These are phyloP conservation scores for Dryococelus australis DNA, from an alignment of 2,888 invertebrate genomes.

Conservation along the genomic window DNA sequence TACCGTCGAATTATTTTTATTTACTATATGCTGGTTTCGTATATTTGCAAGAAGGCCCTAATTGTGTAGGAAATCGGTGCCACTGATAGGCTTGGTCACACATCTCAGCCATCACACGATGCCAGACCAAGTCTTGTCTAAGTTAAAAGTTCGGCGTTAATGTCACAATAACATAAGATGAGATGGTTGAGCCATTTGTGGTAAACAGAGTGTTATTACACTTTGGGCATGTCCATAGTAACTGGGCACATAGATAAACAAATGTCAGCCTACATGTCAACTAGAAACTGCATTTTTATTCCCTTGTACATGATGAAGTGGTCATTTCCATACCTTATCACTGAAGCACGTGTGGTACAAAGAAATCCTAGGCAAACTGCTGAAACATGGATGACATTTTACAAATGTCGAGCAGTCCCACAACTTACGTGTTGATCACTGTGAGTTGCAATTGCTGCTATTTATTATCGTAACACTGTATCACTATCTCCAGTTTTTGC, in stretches of 20 bases:
- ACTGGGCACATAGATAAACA: background rate
- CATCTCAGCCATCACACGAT: background rate
- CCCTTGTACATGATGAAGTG: background rate
- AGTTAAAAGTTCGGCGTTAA: background rate
- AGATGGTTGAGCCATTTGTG: background rate
- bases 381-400: background rate
- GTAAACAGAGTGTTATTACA: background rate
- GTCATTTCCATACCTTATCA: background rate
- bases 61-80: background rate
- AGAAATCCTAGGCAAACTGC: background rate
- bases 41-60: background rate
- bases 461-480: too few relatives aligned
- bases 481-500: too few relatives aligned
- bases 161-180: background rate
- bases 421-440: background rate
- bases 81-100: background rate
- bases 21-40: background rate
- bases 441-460: too few relatives aligned
- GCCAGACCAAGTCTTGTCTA: background rate
- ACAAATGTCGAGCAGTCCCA: background rate
- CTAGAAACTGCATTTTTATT: background rate
- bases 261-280: background rate
- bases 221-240: background rate
- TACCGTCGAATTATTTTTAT: too few relatives aligned
- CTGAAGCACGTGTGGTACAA: background rate